Evolutionary conservation across 2,888 invertebrate species (phyloP).

Genomic region (Amaurobius ferox): DNA sequence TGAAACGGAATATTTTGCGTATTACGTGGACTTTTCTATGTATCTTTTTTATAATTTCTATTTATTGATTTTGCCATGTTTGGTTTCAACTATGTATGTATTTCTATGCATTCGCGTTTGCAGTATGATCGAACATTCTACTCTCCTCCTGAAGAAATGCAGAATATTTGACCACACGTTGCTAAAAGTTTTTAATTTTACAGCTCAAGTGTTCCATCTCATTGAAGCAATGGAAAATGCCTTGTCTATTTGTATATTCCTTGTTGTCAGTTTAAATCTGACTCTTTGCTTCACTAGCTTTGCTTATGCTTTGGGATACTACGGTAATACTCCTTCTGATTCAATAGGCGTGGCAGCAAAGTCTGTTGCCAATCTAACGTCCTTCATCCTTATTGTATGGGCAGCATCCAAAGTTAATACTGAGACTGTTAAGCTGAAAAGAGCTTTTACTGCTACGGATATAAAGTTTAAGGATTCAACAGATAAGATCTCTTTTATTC

Average conservation of each 20-base stretch:
- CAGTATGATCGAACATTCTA: constrained; percentile 15
- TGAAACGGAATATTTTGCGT: background rate
- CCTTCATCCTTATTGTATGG: constrained; percentile 31
- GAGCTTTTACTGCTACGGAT: background rate
- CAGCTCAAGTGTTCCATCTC: background rate
- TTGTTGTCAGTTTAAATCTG: constrained; percentile 28
- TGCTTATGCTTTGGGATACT: constrained; percentile 44
- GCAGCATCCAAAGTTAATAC: constrained; percentile 24
- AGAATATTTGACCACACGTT: background rate
- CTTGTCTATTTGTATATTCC: constrained; percentile 27
- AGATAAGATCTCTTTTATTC: no score
- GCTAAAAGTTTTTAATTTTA: background rate
- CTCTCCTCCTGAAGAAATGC: background rate
- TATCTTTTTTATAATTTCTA: constrained; percentile 27
- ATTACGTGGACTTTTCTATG: constrained; percentile 15
- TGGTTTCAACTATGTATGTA: constrained; percentile 10
- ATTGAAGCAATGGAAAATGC: constrained; percentile 23
- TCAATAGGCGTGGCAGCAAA: constrained; percentile 8
- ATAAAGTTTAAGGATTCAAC: background rate
- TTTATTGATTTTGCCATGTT: constrained; percentile 22
- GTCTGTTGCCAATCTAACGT: constrained; percentile 15
- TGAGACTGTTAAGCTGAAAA: constrained; percentile 13
- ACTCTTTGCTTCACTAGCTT: constrained; percentile 30
- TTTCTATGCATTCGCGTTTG: constrained; percentile 16
- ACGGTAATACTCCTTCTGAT: background rate